A percentile compares a stretch with the other conserved stretches of the same genome.
These are phyloP conservation scores for Pseudomugil gertrudae DNA, from an alignment of 2,797 vertebrate genomes.

Conservation along the genomic window DNA sequence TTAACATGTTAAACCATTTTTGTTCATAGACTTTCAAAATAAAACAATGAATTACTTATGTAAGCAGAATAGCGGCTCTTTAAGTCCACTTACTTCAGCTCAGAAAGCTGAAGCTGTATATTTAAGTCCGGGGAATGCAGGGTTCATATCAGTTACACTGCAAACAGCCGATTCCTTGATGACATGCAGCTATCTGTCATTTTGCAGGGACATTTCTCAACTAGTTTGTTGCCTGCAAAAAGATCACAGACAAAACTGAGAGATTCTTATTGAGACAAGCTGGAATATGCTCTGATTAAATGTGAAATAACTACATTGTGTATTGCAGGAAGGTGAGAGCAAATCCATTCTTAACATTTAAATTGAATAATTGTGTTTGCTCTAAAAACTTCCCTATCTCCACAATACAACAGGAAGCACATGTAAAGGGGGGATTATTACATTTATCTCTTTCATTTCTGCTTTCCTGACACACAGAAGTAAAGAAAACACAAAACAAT, in stretches of 20 bases:
- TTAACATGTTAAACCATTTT: not conserved
- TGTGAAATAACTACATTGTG: too few species aligned
- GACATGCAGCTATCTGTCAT: not conserved
- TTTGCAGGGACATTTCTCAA: not conserved
- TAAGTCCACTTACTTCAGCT: not conserved
- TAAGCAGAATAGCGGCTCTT: not conserved
- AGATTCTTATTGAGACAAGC: fast-evolving
- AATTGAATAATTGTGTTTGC: not conserved
- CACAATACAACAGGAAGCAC: not conserved
- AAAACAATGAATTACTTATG: not conserved
- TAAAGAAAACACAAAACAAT: too few species aligned
- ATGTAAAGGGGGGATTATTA: conserved; percentile 14
- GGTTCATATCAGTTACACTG: not conserved
- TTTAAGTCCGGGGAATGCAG: not conserved
- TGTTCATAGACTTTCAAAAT: not conserved
- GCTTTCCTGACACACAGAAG: too few species aligned
- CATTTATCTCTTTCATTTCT: conserved; percentile 1
- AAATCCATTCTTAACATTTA: not conserved
- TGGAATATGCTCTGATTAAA: not conserved
- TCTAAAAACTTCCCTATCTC: not conserved
- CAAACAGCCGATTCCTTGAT: conserved; percentile 12
- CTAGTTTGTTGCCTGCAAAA: not conserved
- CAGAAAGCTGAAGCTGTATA: not conserved
- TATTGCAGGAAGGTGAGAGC: not conserved
- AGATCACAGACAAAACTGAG: not conserved